Evolutionary conservation across 2,888 invertebrate species (phyloP).

Genomic region (Fissipunctia ypsillon): DNA sequence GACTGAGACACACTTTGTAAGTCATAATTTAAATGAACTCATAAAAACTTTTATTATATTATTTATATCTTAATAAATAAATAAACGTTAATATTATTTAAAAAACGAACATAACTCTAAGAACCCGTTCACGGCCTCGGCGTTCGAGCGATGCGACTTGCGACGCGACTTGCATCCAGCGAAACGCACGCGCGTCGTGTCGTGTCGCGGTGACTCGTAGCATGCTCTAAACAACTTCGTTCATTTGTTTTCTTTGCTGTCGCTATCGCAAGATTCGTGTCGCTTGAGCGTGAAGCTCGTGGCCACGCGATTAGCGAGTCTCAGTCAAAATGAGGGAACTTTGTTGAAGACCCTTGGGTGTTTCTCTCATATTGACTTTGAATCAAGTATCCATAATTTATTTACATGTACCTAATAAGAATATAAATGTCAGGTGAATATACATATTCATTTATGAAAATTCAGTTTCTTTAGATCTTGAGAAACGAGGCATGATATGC

Average conservation of each 20-base stretch:
- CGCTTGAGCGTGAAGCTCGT: neutral
- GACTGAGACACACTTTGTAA: neutral
- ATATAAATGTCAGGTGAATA: neutral
- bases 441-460: neutral
- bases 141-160: neutral
- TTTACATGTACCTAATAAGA: neutral
- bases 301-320: neutral
- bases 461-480: neutral
- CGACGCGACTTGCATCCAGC: too few species aligned
- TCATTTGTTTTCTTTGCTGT: neutral
- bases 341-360: neutral
- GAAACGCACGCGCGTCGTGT: neutral
- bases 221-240: neutral
- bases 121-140: neutral
- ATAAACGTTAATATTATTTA: neutral
- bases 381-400: neutral
- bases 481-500: conserved; percentile 16
- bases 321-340: neutral
- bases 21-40: neutral
- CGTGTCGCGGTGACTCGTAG: neutral
- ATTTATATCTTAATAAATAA: neutral
- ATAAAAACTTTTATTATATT: too few species aligned
- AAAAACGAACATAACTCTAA: neutral
- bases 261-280: neutral
- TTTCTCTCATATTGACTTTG: neutral